Evolutionary conservation across 1,140 invertebrate species (phyloP).

Genomic region (Pollicipes pollicipes): DNA sequence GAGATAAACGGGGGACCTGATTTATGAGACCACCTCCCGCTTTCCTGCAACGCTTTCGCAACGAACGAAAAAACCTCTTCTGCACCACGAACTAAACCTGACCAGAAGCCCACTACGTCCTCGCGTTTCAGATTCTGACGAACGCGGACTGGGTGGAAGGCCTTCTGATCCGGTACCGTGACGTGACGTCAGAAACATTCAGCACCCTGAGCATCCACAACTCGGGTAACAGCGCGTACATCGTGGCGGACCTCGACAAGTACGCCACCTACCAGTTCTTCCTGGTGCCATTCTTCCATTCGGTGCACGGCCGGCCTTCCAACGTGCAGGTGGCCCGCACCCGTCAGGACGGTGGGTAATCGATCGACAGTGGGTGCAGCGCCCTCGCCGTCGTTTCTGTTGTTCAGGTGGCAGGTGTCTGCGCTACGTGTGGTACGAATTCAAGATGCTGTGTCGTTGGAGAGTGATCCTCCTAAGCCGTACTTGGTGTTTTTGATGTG

Average conservation of each 20-base stretch:
- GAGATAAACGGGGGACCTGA: no score
- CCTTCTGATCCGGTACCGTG: constrained; percentile 75
- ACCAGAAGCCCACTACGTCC: not conserved
- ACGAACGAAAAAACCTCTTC: no score
- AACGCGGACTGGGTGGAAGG: constrained; percentile 46
- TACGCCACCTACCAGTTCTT: constrained; percentile 59
- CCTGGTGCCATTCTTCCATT: constrained; percentile 55
- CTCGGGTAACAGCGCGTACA: not conserved
- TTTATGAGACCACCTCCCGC: no score
- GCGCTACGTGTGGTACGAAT: no score
- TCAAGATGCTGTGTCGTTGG: no score
- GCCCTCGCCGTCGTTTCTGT: no score
- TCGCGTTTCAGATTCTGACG: not conserved
- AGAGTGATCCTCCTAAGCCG: no score
- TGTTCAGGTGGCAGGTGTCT: no score
- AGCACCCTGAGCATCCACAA: not conserved
- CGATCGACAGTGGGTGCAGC: no score
- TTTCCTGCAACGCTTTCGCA: no score
- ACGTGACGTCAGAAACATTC: constrained; percentile 5
- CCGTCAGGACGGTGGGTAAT: constrained; percentile 48
- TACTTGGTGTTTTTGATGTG: no score
- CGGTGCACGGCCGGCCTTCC: constrained; percentile 54
- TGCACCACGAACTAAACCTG: no score
- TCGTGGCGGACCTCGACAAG: constrained; percentile 44
- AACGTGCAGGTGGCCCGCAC: constrained; percentile 49